A percentile compares a stretch with the other conserved stretches of the same genome.
These are phyloP conservation scores for Hippoglossus stenolepis DNA, from an alignment of 2,113 vertebrate genomes.

Conservation along the genomic window DNA sequence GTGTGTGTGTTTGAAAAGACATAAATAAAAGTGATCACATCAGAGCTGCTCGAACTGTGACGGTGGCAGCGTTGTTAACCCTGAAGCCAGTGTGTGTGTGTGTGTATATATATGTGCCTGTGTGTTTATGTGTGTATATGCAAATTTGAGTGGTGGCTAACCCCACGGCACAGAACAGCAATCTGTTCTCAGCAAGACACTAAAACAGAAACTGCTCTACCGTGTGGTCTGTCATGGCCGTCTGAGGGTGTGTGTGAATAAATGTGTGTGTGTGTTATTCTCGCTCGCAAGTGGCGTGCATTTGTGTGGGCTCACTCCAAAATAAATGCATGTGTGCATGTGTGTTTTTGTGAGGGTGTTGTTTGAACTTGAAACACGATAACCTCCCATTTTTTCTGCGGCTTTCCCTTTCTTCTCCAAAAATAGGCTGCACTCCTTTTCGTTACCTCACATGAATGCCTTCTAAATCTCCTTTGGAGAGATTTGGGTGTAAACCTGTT, in stretches of 20 bases:
- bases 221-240: conserved; percentile 55
- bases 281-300: not conserved
- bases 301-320: conserved; percentile 11
- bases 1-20: conserved; percentile 35
- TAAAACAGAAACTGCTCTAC: conserved; percentile 54
- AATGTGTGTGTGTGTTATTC: conserved; percentile 2
- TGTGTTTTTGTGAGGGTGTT: conserved; percentile 16
- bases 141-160: conserved; percentile 56
- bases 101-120: conserved; percentile 6
- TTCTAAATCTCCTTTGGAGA: conserved; percentile 72
- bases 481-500: conserved; percentile 76
- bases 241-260: conserved; percentile 4
- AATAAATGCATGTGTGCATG: conserved; percentile 17
- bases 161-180: conserved; percentile 55
- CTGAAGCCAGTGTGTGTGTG: conserved; percentile 19
- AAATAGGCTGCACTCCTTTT: conserved; percentile 63
- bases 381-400: conserved; percentile 28
- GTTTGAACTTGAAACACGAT: conserved; percentile 44
- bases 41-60: conserved; percentile 38
- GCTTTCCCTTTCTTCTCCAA: conserved; percentile 57
- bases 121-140: conserved; percentile 14
- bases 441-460: conserved; percentile 62
- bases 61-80: conserved; percentile 34
- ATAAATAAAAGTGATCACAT: conserved; percentile 59
- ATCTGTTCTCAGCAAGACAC: conserved; percentile 67